Evolutionary conservation across 2,797 vertebrate species (phyloP).

Genomic region (Perodicticus potto): DNA sequence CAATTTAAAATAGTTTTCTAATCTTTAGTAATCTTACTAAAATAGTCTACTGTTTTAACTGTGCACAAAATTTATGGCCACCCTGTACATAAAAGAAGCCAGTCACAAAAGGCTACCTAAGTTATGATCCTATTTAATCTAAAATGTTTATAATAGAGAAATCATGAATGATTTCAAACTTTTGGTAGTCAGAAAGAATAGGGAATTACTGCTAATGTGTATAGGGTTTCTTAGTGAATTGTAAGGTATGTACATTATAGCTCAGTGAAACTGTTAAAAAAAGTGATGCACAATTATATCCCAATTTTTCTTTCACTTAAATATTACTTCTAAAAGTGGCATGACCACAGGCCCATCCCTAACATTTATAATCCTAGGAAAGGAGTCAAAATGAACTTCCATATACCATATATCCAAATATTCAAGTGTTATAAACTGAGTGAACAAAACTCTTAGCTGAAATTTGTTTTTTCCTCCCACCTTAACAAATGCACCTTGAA

Average conservation of each 20-base stretch:
- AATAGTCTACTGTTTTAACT: no score
- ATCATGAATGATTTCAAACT: background rate
- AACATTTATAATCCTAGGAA: background rate
- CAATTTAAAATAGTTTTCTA: no score
- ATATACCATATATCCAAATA: background rate
- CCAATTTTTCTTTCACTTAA: background rate
- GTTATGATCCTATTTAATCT: background rate
- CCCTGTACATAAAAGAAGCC: background rate
- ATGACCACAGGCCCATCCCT: background rate
- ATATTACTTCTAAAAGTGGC: background rate
- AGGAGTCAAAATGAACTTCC: background rate
- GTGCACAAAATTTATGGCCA: no score
- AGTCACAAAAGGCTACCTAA: background rate
- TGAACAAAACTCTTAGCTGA: background rate
- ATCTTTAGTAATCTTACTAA: no score
- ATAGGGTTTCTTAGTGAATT: background rate
- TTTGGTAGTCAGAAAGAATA: background rate
- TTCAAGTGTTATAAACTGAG: background rate
- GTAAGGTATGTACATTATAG: background rate
- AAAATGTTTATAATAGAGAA: background rate
- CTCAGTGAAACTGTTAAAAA: background rate
- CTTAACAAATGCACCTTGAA: background rate
- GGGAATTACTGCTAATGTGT: background rate
- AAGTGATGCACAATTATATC: background rate
- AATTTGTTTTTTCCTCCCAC: background rate